Conservation (phyloP, 1,140 invertebrate genomes). For the Danaus melanippus region DNA sequence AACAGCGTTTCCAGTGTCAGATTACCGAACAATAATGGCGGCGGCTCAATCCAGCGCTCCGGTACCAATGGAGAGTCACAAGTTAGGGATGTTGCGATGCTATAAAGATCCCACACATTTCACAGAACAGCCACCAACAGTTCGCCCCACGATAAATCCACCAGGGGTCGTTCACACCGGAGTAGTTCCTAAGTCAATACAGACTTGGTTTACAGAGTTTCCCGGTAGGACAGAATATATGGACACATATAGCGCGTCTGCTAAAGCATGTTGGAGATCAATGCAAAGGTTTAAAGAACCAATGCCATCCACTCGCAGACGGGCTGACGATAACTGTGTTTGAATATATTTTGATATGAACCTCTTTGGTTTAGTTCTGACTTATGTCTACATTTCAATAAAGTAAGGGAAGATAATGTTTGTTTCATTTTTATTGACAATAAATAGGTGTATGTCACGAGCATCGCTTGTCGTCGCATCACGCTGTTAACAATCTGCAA, state of each 20-base stretch:
- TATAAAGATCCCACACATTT: slow-evolving; percentile 61
- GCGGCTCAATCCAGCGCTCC: slow-evolving; percentile 51
- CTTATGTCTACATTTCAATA: slow-evolving; percentile 16
- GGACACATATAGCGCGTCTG: slow-evolving; percentile 73
- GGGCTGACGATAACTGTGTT: slow-evolving; percentile 66
- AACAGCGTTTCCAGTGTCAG: slow-evolving; percentile 49
- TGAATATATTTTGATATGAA: slow-evolving; percentile 22
- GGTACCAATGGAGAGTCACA: slow-evolving; percentile 49
- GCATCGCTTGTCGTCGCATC: too few species aligned
- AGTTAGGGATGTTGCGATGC: slow-evolving; percentile 47
- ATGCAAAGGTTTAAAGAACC: slow-evolving; percentile 75
- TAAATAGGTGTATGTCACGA: not conserved
- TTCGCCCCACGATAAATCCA: slow-evolving; percentile 50
- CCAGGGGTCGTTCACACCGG: slow-evolving; percentile 45
- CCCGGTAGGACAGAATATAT: slow-evolving; percentile 75
- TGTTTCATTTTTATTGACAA: slow-evolving; percentile 17
- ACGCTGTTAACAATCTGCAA: not conserved
- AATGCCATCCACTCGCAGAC: slow-evolving; percentile 71
- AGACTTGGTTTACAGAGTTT: slow-evolving; percentile 68
- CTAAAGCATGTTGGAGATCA: slow-evolving; percentile 72
- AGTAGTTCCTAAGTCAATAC: slow-evolving; percentile 50
- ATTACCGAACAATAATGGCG: slow-evolving; percentile 54
- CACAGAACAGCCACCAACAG: slow-evolving; percentile 39
- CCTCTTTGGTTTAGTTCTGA: slow-evolving; percentile 4
- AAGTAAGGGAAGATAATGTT: slow-evolving; percentile 42